Percentiles rank a stretch among this genome's conserved stretches.
phyloP scores from a whole-genome alignment of 2,888 invertebrate species.

The Merodon equestris region DNA sequence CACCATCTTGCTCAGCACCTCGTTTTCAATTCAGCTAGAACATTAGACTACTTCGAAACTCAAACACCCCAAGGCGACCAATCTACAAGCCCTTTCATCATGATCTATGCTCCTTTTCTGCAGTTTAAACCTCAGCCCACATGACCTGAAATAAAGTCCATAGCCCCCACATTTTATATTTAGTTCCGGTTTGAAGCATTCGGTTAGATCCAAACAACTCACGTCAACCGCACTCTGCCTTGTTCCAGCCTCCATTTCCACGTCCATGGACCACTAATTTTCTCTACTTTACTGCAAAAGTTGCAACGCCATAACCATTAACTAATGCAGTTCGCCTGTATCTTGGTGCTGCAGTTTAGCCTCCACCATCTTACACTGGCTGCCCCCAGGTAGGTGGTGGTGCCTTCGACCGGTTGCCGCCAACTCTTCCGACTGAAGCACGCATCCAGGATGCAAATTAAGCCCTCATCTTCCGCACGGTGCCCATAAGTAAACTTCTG shows the following conservation, averaged over 20 bases:
- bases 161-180: neutral
- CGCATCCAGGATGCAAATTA: conserved; percentile 65
- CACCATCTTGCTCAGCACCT: too few species aligned
- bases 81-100: too few species aligned
- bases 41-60: too few species aligned
- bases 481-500: conserved; percentile 61
- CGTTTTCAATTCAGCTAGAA: too few species aligned
- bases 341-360: conserved; percentile 34
- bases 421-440: conserved; percentile 20
- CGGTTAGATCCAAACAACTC: neutral
- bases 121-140: too few species aligned
- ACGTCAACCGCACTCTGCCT: conserved; percentile 5
- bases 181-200: too few species aligned
- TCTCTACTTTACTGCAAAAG: conserved; percentile 46
- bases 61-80: too few species aligned
- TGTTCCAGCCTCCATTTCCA: neutral
- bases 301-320: conserved; percentile 57
- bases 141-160: conserved; percentile 1
- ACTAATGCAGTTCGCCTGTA: conserved; percentile 60
- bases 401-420: too few species aligned
- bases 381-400: conserved; percentile 16
- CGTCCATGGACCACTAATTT: conserved; percentile 39
- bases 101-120: too few species aligned
- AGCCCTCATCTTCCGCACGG: conserved; percentile 61
- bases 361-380: conserved; percentile 25